Evolutionary conservation across 2,113 vertebrate species (phyloP).

Genomic region (Hippolais icterina): DNA sequence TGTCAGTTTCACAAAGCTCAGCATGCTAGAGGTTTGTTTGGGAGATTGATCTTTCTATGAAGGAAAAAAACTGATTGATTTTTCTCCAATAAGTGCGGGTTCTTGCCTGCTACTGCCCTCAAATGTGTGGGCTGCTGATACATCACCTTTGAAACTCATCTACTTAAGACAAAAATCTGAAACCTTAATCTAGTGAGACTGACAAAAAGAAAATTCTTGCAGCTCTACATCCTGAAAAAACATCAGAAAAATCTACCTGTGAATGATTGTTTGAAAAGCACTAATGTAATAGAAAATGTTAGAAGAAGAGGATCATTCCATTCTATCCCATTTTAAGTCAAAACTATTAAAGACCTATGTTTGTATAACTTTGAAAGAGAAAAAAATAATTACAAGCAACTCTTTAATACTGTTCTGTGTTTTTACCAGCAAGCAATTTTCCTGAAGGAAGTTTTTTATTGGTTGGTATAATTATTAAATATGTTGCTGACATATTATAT

Average conservation of each 20-base stretch:
- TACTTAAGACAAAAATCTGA: not conserved
- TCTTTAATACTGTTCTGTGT: not conserved
- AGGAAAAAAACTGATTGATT: not conserved
- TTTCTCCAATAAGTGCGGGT: not conserved
- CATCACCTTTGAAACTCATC: not conserved
- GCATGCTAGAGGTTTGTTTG: not conserved
- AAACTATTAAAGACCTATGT: not conserved
- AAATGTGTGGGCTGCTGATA: not conserved
- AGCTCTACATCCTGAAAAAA: not conserved
- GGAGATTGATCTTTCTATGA: not conserved
- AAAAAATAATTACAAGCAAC: not conserved
- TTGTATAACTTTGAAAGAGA: not conserved
- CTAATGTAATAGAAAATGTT: not conserved
- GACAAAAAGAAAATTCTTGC: not conserved
- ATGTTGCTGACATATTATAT: not conserved
- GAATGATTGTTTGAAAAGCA: not conserved
- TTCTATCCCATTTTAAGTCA: not conserved
- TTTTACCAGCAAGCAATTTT: not conserved
- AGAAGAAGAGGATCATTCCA: not conserved
- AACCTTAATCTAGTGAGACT: not conserved
- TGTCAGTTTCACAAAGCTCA: not conserved
- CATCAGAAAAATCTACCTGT: not conserved
- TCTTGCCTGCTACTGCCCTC: not conserved
- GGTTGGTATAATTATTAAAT: not conserved
- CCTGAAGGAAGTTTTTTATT: not conserved